Evolutionary conservation across 2,888 invertebrate genomes (phyloP).

Genomic region (Didymodactylos carnosus): DNA sequence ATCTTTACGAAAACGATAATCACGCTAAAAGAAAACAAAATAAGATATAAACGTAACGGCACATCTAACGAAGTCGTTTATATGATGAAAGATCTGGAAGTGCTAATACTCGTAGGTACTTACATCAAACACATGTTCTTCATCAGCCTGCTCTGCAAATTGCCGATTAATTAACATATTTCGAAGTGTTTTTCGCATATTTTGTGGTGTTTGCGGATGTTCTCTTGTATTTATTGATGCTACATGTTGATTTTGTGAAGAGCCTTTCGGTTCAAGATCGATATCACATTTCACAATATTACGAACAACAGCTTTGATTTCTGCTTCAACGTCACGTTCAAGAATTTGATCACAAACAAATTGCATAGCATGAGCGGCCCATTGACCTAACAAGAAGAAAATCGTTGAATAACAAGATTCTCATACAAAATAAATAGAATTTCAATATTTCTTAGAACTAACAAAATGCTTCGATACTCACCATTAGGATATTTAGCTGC

Average conservation of each 20-base stretch:
- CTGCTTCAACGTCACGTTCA: neutral
- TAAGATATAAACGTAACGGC: neutral
- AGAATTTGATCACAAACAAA: neutral
- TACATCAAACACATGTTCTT: constrained; percentile 53
- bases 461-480: too few relatives aligned
- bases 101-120: neutral
- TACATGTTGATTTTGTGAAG: too few relatives aligned
- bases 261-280: neutral
- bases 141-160: constrained; percentile 49
- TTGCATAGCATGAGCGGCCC: neutral
- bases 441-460: too few relatives aligned
- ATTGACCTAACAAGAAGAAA: neutral
- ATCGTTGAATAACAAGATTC: too few relatives aligned
- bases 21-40: neutral
- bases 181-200: neutral
- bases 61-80: neutral
- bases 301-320: neutral
- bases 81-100: too few relatives aligned
- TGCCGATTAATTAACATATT: constrained; percentile 23
- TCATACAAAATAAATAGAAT: too few relatives aligned
- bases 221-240: too few relatives aligned
- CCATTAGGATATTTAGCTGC: neutral
- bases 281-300: neutral
- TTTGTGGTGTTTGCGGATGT: neutral
- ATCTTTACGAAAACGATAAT: neutral